A percentile compares a stretch with the other conserved stretches of the same genome.
These are phyloP conservation scores for Psettodes erumei DNA, from an alignment of 2,113 vertebrate species.

Conservation along the genomic window DNA sequence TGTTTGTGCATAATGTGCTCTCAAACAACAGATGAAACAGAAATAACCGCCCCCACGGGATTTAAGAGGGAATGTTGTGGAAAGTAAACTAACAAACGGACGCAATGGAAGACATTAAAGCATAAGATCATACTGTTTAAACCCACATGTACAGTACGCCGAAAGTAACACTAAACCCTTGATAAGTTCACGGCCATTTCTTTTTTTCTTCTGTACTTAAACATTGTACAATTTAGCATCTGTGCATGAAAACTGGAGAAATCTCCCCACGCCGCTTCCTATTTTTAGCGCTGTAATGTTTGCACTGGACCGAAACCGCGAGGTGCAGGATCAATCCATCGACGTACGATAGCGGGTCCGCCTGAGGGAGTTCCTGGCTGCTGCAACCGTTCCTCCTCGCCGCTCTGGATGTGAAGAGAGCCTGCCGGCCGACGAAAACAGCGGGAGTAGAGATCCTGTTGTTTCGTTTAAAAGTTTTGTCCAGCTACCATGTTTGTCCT, in stretches of 20 bases:
- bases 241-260: neutral
- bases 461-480: too few relatives aligned
- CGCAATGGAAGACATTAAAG: too few relatives aligned
- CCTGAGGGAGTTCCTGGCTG: neutral
- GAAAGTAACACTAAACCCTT: too few relatives aligned
- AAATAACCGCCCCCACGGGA: neutral
- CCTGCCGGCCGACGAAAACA: neutral
- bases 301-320: neutral
- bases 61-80: neutral
- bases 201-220: too few relatives aligned
- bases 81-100: too few relatives aligned
- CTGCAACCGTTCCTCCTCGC: neutral
- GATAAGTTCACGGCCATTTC: too few relatives aligned
- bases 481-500: neutral
- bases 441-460: neutral
- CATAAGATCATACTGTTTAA: neutral
- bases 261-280: neutral
- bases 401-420: neutral
- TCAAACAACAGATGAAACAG: slow-evolving; percentile 3
- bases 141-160: too few relatives aligned
- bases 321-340: neutral
- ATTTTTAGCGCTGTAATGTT: neutral
- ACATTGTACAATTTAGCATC: too few relatives aligned
- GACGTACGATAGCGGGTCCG: neutral
- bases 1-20: slow-evolving; percentile 2